These are phyloP conservation scores for Sphaerodactylus townsendi DNA, from an alignment of 2,113 vertebrate genomes.

Conservation along the genomic window DNA sequence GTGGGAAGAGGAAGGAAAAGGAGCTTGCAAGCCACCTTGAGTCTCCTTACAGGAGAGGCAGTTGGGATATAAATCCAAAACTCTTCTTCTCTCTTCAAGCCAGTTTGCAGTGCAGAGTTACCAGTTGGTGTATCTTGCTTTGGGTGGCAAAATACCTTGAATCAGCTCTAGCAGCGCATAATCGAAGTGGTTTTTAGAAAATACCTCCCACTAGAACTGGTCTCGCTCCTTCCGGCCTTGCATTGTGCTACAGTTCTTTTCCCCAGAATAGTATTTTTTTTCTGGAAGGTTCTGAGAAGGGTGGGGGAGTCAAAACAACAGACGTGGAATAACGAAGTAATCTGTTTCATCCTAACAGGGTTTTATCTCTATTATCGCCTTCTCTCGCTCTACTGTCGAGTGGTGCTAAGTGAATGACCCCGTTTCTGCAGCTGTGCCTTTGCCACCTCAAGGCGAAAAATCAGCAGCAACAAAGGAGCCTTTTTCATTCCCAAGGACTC, in stretches of 20 bases:
- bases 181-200: slow-evolving; percentile 31
- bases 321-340: background rate
- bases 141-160: too few species aligned
- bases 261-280: slow-evolving; percentile 61
- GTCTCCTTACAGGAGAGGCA: too few species aligned
- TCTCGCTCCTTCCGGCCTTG: slow-evolving; percentile 21
- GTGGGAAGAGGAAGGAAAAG: too few species aligned
- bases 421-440: background rate
- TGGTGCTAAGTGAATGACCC: background rate
- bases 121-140: too few species aligned
- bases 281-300: slow-evolving; percentile 50
- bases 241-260: slow-evolving; percentile 36
- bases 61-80: too few species aligned
- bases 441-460: background rate
- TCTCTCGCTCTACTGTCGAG: background rate
- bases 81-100: too few species aligned
- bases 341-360: background rate
- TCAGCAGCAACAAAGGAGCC: background rate
- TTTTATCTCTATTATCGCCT: slow-evolving; percentile 35
- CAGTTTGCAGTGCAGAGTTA: too few species aligned
- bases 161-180: too few species aligned
- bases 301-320: background rate
- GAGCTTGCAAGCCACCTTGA: too few species aligned
- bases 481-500: background rate
- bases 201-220: slow-evolving; percentile 39